Base-by-base conservation (phyloP, 30 jellyfish, hydroid and myxozoan species). In the Aurelia coerulea region DNA sequence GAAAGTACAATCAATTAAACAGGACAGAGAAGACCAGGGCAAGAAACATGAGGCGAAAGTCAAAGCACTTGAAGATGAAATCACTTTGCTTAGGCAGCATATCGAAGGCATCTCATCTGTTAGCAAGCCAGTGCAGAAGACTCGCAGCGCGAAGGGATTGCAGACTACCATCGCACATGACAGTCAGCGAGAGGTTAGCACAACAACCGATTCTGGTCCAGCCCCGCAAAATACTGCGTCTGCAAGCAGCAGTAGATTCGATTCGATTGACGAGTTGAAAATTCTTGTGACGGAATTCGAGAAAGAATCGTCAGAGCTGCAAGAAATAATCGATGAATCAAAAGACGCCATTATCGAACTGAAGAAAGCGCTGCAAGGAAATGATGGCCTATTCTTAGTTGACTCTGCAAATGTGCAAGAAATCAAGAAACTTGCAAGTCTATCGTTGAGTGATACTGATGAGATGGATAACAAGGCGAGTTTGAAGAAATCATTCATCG, bases 221-320 rank as follows among this genome's bases (percentile, higher is more conserved):
- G 56, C 15, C 13, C 41, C 58, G 60, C 60, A 64, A 5, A 23
- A 13, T 1, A 15, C 2, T 16, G 33, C 35, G 37, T 23, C 82
- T 35, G 2, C 71, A 35, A 18, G 34, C 18, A 76, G 78, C 16
- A 65, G 35, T 14, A 62, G 29, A 46, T 41, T 35, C 65, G 35
- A 73, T 17, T 15, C 93, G 16, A n/a, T 74, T n/a, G 83, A 62
- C 12, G 88, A 53, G 29, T 68, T 84, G 82, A 74, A 73, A 53
- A 75, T 34, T 3, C 59, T 84, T n/a, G 93, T 84, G 1, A 53
- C 29, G 10, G 93, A 84, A 68, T 84, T 71, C 53, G 86, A 64
- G 34, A 72, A 42, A n/a, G 93, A 84, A 60, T 84, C 93, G 17
- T 84, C 93, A 15, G 93, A 84, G 66, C 69, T 84, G n/a, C 93